Percentiles rank a stretch among this genome's conserved stretches.
phyloP scores from a whole-genome alignment of 2,888 invertebrate species.

The Coecobrya sp. region DNA sequence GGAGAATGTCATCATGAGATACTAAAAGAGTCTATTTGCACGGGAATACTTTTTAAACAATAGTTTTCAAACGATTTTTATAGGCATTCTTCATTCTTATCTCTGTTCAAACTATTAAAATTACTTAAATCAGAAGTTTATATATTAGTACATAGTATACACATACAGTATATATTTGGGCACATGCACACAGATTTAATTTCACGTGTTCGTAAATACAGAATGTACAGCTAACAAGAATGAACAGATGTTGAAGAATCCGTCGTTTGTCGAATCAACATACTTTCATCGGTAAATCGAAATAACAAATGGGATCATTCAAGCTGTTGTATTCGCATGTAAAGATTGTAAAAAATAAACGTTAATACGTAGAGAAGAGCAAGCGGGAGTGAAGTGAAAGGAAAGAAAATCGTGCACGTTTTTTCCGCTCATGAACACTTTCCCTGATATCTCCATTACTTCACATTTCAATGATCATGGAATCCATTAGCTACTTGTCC shows the following conservation, averaged over 20 bases:
- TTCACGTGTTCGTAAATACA: no score
- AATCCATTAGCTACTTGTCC: constrained; percentile 79
- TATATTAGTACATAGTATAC: no score
- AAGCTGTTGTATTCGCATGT: background rate
- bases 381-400: constrained; percentile 46
- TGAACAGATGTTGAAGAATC: background rate
- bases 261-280: background rate
- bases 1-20: no score
- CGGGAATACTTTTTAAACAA: no score
- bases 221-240: background rate
- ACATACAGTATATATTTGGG: no score
- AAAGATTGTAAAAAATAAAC: constrained; percentile 6
- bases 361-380: background rate
- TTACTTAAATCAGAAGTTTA: no score
- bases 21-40: no score
- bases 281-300: background rate
- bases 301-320: background rate
- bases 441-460: constrained; percentile 79
- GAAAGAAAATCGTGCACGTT: constrained; percentile 50
- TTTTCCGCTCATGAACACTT: constrained; percentile 73
- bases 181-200: no score
- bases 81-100: no score
- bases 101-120: no score
- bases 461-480: constrained; percentile 80
- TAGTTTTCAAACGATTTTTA: no score